Evolutionary conservation across 2,113 vertebrate genomes (phyloP), one percentile per base, ranked within the genome.

Genomic region (Cyprinodon variegatus): DNA sequence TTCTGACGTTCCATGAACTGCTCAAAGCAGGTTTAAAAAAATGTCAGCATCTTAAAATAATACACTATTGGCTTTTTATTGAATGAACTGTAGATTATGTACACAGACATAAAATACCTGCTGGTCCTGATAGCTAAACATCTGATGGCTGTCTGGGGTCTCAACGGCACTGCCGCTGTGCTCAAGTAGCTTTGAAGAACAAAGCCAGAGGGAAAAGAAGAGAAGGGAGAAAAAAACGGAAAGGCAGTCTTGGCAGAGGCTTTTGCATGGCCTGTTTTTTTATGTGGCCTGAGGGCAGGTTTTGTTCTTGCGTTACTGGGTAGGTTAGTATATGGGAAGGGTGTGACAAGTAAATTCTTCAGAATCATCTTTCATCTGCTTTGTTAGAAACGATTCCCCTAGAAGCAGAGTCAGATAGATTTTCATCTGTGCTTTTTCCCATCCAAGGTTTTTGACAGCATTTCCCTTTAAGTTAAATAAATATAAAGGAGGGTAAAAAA

Each of bases 161-260:
- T 87, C 74, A 69, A 82, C 78, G 70, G 41, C 75, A 65, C 72
- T 76, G 88, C 85, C 78, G 78, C 80, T 81, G 73, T 74, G 80
- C 87, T 90, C 72, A 81, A 82, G 74, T 86, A 83, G 81, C 90
- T 92, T 90, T 90, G 88, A 92, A 93, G 92, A 93, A 89, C 85
- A 90, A 92, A 88, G 92, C 92, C 84, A 71, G 46, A 74, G 87
- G 92, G 87, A 76, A 81, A 70, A 88, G 79, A 83, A 84, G 83
- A 83, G 84, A 88, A 83, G 68, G 71, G 83, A 70, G 0, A 17
- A 41, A 65, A 86, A 85, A 83, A 86, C 76, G 53, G 74, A 84
- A 90, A 90, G 89, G 86, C 66, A 90, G 91, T 90, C 86, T 78
- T 84, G 88, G 88, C 89, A 83, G 80, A 85, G 83, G 76, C 87